Conservation (phyloP, 2,888 invertebrate species). For the Endotricha flammealis region DNA sequence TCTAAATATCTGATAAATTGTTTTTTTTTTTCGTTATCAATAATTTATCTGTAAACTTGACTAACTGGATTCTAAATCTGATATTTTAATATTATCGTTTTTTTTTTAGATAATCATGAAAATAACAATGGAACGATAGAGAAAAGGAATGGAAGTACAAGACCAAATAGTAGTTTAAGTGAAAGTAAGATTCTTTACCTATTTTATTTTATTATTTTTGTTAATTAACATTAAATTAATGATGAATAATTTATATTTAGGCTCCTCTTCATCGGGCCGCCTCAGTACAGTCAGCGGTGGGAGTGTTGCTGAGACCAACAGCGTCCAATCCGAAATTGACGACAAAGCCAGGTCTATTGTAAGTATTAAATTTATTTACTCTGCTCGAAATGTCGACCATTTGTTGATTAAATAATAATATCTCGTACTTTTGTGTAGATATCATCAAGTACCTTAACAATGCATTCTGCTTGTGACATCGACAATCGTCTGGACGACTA, state of each 20-base stretch:
- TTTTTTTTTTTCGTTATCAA: no score
- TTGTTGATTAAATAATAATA: no score
- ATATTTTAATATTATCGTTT: no score
- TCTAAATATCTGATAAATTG: no score
- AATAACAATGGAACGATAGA: conserved; percentile 57
- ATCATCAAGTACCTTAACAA: conserved; percentile 64
- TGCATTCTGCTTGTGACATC: conserved; percentile 63
- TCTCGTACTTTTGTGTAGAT: conserved; percentile 35
- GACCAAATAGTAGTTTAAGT: conserved; percentile 69
- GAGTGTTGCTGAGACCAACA: conserved; percentile 87
- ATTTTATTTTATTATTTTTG: not conserved
- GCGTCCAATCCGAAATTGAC: conserved; percentile 90
- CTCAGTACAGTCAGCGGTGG: conserved; percentile 90
- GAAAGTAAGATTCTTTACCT: conserved; percentile 63
- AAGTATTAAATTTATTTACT: conserved; percentile 31
- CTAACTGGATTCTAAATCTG: no score
- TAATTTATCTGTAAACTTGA: no score
- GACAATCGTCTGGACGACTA: conserved; percentile 77
- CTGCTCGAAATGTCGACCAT: not conserved
- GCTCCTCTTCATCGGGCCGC: conserved; percentile 89
- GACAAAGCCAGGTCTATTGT: conserved; percentile 80
- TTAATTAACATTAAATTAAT: not conserved
- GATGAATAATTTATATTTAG: conserved; percentile 40
- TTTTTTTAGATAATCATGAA: conserved; percentile 55
- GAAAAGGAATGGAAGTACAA: conserved; percentile 63